Conservation (phyloP, 2,113 vertebrate genomes). For the Dasypus novemcinctus region DNA sequence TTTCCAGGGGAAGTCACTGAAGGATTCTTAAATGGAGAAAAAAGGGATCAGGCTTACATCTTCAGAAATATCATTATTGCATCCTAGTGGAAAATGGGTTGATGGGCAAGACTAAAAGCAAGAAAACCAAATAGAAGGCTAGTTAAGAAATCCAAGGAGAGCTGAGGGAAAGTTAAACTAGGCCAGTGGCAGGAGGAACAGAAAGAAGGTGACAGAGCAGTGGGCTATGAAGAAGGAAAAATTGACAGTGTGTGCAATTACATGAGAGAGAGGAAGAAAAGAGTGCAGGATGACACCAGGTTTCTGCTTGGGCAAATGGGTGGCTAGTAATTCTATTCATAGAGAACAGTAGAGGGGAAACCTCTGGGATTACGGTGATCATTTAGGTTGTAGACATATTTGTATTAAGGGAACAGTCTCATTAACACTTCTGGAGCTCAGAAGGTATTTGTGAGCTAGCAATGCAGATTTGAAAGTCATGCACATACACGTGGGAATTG, state of each 20-base stretch:
- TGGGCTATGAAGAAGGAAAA: not conserved
- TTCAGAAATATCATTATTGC: constrained; percentile 57
- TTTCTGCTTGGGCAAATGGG: not conserved
- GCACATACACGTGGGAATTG: not conserved
- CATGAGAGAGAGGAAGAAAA: not conserved
- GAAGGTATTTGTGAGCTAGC: not conserved
- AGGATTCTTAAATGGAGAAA: constrained; percentile 60
- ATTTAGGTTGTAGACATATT: not conserved
- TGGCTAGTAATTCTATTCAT: constrained; percentile 24
- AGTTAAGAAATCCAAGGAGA: constrained; percentile 21
- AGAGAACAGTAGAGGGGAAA: not conserved
- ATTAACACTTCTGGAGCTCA: constrained; percentile 20
- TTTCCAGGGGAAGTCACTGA: constrained; percentile 49
- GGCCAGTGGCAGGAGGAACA: not conserved
- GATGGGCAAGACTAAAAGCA: constrained; percentile 46
- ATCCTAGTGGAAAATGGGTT: constrained; percentile 20
- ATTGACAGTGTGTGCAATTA: not conserved
- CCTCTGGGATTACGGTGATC: constrained; percentile 8
- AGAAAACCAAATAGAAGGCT: constrained; percentile 6
- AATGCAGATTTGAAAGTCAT: not conserved
- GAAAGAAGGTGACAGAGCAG: not conserved
- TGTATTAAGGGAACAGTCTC: not conserved
- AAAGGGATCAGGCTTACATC: constrained; percentile 49
- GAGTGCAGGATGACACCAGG: not conserved
- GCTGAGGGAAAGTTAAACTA: not conserved